Conservation (phyloP, 53 echinoderm and acorn worm species). For the Patiria pectinifera region DNA sequence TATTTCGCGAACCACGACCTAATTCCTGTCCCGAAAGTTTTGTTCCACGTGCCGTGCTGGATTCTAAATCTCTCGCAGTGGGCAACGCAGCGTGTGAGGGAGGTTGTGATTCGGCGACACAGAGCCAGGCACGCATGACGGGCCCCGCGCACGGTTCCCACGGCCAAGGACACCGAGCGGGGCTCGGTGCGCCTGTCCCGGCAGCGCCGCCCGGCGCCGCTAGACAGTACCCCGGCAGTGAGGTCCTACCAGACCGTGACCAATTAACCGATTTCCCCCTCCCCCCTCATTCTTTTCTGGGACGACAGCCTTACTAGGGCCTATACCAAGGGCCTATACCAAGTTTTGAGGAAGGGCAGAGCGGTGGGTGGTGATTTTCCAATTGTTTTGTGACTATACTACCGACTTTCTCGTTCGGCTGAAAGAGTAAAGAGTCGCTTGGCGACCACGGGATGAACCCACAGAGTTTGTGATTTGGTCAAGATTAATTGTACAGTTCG, state of each 20-base stretch:
- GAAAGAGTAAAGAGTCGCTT: background rate
- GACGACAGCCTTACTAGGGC: background rate
- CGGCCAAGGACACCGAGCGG: constrained; percentile 57
- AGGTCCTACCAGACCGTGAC: constrained; percentile 48
- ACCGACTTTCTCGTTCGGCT: background rate
- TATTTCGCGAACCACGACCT: background rate
- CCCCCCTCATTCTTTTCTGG: background rate
- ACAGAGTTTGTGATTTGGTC: background rate
- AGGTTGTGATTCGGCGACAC: constrained; percentile 15
- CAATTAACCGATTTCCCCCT: constrained; percentile 62
- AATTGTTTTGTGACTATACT: constrained; percentile 3
- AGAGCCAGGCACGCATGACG: constrained; percentile 17
- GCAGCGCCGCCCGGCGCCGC: constrained; percentile 18
- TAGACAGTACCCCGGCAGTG: constrained; percentile 37
- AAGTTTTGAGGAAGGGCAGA: background rate
- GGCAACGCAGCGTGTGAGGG: constrained; percentile 39
- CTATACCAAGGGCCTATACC: background rate
- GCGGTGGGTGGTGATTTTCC: constrained; percentile 54
- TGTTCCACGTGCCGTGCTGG: constrained; percentile 24
- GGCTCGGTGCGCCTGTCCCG: constrained; percentile 12
- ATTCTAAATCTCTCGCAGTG: constrained; percentile 30
- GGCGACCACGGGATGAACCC: background rate
- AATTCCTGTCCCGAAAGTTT: constrained; percentile 5
- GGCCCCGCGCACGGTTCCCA: constrained; percentile 36
- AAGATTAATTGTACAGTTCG: background rate